Base-by-base conservation (phyloP, 2,797 vertebrate genomes). In the Sciurus vulgaris region DNA sequence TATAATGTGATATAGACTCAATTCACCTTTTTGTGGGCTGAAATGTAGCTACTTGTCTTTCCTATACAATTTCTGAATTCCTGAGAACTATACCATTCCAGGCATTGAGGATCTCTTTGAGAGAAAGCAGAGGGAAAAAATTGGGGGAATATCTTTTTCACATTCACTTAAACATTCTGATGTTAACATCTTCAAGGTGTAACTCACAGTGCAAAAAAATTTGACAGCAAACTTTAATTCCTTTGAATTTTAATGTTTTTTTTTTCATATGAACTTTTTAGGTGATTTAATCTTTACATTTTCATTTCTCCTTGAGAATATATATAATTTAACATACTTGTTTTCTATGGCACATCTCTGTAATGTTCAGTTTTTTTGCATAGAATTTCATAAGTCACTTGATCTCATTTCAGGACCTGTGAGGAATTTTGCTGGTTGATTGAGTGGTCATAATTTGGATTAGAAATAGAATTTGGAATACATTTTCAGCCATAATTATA, bases 201-300 rank as follows among this genome's bases (percentile, higher is more conserved):
- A 84, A 35, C 78, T 79, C 26, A 72, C 28, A 78, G 56, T 12
- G 15, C 17, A 33, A 73, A 47, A 78, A 12, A 88, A 44, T 95
- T 74, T 91, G 15, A 74, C 38, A 67, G 65, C 26, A 81, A 28
- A 91, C 65, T 84, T 38, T 54, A 78, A 67, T 95, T 87, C 11
- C 72, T 84, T 86, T 90, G 54, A 86, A 77, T 22, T 13, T 90
- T 51, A 49, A 44, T 24, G 9, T 30, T 28, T 41, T 63, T 41
- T 63, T 77, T 73, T 88, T 82, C 4, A 28, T 76, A 86, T 91
- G 65, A 95, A 38, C 20, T 85, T 89, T 59, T 6, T 74, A 54
- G 63, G 30, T 85, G 20, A 85, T 61, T 91, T 91, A 88, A 61
- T 93, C 26, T 87, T 93, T 78, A 38, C 33, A 83, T 13, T 95